Evolutionary conservation across 2,797 vertebrate genomes (phyloP), one percentile per base, ranked within the genome.

Genomic region (Fratercula arctica): DNA sequence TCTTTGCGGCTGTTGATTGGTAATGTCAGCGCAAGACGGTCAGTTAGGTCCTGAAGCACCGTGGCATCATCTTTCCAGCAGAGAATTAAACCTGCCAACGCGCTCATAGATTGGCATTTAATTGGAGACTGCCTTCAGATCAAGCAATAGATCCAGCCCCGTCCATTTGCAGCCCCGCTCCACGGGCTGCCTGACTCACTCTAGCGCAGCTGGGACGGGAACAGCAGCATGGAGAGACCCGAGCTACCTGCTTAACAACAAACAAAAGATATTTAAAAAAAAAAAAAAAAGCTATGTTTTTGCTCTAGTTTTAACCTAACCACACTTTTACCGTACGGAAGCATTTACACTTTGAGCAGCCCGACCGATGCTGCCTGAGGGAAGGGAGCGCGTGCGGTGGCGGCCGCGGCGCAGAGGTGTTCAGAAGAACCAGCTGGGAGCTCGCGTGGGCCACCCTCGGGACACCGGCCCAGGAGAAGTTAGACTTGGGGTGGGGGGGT

Each of bases 381-480:
- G 13, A 41, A 18, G 68, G 46, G 33, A 13, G 21, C 5, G 10
- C 20, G 16, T 2, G 15, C 25, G 6, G 11, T 1, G 51, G 24
- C 37, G n/a, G 51, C 37, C 12, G 8, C 28, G 2, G 25, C 4
- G 4, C 3, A 10, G 25, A 11, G 19, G 31, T 2, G 24, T 13
- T 10, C 11, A 7, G 46, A 45, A 20, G 25, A 23, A 17, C 10
- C 9, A 14, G 16, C 75, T 20, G 50, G 59, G 75, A 25, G 25
- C 50, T 66, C 33, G 10, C 4, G 0, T 8, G 21, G 21, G 9
- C 16, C 11, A 1, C 8, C 17, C 59, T 28, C 43, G 9, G 19
- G 46, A 11, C 15, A 10, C 19, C 3, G 24, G 18, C 46, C 54
- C 64, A 26, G 63, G 16, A 19, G 37, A 23, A 43, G 25, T 11